Percentiles rank a stretch among this genome's conserved stretches.
Evolutionary conservation across 1,140 invertebrate species (phyloP).

Genomic region (Papilio polytes): DNA sequence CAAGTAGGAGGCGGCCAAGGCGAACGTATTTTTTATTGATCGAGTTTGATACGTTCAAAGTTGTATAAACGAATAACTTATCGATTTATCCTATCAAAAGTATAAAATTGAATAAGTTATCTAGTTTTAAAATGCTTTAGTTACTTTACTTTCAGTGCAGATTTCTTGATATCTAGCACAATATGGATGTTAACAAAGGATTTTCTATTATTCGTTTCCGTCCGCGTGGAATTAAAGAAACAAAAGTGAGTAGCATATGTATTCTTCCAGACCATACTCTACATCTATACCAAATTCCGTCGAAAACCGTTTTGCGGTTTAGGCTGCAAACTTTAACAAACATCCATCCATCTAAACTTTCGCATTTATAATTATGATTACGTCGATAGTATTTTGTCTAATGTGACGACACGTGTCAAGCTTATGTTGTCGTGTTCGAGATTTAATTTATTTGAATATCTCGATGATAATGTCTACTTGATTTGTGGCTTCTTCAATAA

Average conservation of each 20-base stretch:
- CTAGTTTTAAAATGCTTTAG: not conserved
- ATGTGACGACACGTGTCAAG: not conserved
- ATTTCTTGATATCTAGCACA: no score
- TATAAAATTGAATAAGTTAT: no score
- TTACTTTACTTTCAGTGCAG: not conserved
- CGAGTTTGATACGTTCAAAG: not conserved
- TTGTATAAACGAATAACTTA: not conserved
- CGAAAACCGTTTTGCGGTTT: no score
- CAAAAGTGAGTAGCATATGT: no score
- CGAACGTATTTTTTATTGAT: not conserved
- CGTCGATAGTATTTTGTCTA: not conserved
- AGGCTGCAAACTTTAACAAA: no score
- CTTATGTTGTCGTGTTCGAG: not conserved
- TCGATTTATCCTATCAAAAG: not conserved
- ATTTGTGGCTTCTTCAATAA: not conserved
- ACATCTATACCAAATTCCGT: no score
- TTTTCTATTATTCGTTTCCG: no score
- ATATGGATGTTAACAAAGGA: no score
- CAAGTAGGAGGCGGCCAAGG: not conserved
- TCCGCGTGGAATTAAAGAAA: no score
- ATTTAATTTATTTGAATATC: not conserved
- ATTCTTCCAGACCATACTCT: no score
- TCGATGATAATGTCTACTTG: not conserved
- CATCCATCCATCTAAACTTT: no score
- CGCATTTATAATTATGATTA: no score